Evolutionary conservation across 2,113 vertebrate species (phyloP).

Genomic region (Burhinus oedicnemus): DNA sequence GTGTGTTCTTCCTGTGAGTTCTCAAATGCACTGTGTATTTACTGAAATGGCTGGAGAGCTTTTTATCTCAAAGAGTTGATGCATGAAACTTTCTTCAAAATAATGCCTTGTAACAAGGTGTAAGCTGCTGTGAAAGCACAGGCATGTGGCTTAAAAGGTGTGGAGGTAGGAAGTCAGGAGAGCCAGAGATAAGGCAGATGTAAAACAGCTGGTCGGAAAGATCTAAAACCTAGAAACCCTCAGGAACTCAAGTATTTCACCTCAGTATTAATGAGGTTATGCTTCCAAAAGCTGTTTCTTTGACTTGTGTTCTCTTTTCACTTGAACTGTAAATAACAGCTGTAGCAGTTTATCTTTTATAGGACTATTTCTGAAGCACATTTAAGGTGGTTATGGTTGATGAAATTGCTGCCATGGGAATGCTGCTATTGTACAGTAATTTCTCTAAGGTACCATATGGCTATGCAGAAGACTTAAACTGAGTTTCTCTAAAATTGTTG

Average conservation of each 20-base stretch:
- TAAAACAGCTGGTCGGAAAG: neutral
- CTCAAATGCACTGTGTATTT: neutral
- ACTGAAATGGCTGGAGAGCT: neutral
- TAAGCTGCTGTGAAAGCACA: neutral
- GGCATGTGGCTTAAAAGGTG: neutral
- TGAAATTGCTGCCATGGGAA: neutral
- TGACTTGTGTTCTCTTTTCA: neutral
- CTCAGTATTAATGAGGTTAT: neutral
- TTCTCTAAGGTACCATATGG: neutral
- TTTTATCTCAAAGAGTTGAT: neutral
- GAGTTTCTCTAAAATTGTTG: neutral
- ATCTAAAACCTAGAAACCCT: neutral
- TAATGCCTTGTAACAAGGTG: neutral
- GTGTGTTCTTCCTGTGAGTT: neutral
- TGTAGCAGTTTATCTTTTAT: neutral
- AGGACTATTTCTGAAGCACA: neutral
- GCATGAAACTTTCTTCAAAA: neutral
- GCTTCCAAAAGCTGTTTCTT: neutral
- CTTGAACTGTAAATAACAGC: neutral
- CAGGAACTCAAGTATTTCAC: neutral
- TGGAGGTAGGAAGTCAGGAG: neutral
- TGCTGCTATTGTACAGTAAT: neutral
- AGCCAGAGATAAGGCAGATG: neutral
- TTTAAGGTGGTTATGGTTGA: neutral
- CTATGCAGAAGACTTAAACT: neutral